phyloP scores from a whole-genome alignment of 2,113 vertebrate species.

The Balaeniceps rex region DNA sequence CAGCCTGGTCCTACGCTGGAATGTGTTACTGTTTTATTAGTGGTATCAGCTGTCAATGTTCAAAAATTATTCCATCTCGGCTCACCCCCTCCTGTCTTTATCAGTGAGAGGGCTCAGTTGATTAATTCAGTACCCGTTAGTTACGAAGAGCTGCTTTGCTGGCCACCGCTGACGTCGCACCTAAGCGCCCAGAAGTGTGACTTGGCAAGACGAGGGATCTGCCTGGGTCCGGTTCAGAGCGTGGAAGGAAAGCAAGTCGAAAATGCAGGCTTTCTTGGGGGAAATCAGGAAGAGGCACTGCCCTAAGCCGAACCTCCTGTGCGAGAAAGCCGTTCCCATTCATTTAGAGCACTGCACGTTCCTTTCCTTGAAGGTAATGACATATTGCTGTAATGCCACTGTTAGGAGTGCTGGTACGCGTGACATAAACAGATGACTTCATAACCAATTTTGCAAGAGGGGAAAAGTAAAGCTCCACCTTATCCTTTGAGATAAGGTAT shows the following conservation, averaged over 20 bases:
- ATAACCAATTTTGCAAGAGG: slow-evolving; percentile 69
- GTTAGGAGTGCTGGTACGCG: slow-evolving; percentile 40
- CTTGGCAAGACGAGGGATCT: not conserved
- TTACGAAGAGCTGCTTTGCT: not conserved
- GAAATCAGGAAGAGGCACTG: not conserved
- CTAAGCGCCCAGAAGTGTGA: not conserved
- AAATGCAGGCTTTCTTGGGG: not conserved
- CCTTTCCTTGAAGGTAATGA: slow-evolving; percentile 43
- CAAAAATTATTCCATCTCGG: not conserved
- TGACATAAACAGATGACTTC: slow-evolving; percentile 74
- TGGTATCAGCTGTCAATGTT: not conserved
- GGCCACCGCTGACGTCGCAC: not conserved
- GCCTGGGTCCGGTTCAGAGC: not conserved
- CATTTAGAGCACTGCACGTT: slow-evolving; percentile 7
- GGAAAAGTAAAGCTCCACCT: slow-evolving; percentile 76
- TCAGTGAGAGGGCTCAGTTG: rapidly evolving
- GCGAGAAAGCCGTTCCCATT: not conserved
- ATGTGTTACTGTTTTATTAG: not conserved
- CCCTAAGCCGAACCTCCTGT: not conserved
- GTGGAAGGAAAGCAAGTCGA: not conserved
- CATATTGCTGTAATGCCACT: not conserved
- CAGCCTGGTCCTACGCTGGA: not conserved
- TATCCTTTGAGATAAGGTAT: slow-evolving; percentile 77
- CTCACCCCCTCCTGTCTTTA: not conserved
- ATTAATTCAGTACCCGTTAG: rapidly evolving